Evolutionary conservation across 2,797 vertebrate species (phyloP).

Genomic region (Muscicapa striata): DNA sequence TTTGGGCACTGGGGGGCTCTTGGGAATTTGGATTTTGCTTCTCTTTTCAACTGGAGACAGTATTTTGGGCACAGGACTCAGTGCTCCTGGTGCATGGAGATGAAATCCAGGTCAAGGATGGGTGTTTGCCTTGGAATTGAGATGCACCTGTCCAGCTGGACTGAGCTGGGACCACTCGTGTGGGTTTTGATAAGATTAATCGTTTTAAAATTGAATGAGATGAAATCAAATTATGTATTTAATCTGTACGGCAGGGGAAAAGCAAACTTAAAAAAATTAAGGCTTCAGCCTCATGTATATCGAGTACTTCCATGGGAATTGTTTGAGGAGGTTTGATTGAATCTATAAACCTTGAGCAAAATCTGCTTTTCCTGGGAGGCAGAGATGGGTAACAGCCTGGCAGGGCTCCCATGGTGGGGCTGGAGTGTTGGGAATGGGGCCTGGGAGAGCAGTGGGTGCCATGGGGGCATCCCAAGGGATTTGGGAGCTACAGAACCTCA

Average conservation of each 20-base stretch:
- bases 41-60: not conserved
- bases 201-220: not conserved
- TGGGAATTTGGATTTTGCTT: not conserved
- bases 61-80: not conserved
- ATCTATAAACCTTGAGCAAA: slow-evolving; percentile 66
- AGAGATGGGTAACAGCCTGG: not conserved
- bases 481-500: not conserved
- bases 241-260: slow-evolving; percentile 48
- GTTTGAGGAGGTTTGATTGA: slow-evolving; percentile 46
- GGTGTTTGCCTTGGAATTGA: not conserved
- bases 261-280: slow-evolving; percentile 60
- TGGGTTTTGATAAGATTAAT: slow-evolving; percentile 13
- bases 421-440: not conserved
- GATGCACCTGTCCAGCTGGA: not conserved
- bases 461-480: not conserved
- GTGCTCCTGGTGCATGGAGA: not conserved
- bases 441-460: not conserved
- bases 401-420: not conserved
- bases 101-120: not conserved
- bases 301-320: slow-evolving; percentile 50
- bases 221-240: slow-evolving; percentile 48
- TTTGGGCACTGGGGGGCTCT: not conserved
- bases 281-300: slow-evolving; percentile 37
- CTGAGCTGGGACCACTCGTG: not conserved
- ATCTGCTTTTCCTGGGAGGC: slow-evolving; percentile 11